phyloP scores from a whole-genome alignment of 2,888 invertebrate genomes.

The Cosmorhoe ocellata region DNA sequence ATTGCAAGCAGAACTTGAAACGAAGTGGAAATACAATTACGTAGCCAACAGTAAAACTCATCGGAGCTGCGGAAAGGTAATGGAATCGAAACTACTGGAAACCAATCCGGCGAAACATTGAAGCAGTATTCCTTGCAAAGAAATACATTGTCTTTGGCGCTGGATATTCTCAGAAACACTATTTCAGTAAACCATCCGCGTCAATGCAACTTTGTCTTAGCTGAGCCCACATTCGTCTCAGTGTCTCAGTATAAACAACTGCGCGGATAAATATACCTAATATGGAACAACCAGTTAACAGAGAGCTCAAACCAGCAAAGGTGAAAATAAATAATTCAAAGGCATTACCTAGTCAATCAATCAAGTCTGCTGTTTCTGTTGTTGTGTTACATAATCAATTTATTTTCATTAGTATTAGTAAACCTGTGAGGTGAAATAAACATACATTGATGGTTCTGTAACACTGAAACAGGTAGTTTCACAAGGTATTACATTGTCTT shows the following conservation, averaged over 20 bases:
- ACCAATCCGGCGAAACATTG: constrained; percentile 45
- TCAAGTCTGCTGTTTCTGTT: no score
- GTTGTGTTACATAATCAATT: no score
- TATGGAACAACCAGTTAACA: no score
- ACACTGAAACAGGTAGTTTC: not conserved
- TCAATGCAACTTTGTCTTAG: constrained; percentile 3
- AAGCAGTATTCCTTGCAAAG: constrained; percentile 46
- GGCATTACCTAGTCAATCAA: no score
- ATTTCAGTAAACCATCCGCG: constrained; percentile 50
- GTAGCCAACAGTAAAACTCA: constrained; percentile 44
- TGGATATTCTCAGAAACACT: constrained; percentile 58
- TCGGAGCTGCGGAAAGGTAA: constrained; percentile 42
- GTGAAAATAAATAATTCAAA: not conserved
- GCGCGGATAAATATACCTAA: no score
- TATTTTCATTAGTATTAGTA: no score
- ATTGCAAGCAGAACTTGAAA: constrained; percentile 27
- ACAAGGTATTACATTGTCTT: constrained; percentile 6
- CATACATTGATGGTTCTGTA: constrained; percentile 1
- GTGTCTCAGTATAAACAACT: no score
- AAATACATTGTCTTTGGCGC: constrained; percentile 53
- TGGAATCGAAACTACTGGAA: constrained; percentile 51
- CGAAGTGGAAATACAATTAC: constrained; percentile 47
- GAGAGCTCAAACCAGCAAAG: no score
- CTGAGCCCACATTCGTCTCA: not conserved
- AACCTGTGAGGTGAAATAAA: not conserved